Base-by-base conservation (phyloP, 2,113 vertebrate genomes). In the Callipepla squamata region DNA sequence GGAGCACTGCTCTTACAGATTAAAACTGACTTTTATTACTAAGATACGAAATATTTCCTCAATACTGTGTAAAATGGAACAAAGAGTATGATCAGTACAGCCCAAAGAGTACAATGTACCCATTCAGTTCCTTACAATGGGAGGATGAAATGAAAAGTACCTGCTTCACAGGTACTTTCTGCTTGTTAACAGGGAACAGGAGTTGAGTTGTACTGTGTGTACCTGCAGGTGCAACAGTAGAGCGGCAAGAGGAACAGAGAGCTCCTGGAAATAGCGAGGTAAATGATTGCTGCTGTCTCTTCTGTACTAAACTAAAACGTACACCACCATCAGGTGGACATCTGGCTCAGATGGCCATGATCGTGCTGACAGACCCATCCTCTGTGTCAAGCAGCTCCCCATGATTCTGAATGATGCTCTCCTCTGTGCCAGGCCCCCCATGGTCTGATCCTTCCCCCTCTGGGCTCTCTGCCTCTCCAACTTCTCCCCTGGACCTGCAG, bases 351-450 rank as follows among this genome's bases (percentile, higher is more conserved):
- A 30, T 63, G 34, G 67, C 18, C 8, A 13, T 0, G 5, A 0
- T 7, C 2, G 3, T 7, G 19, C 26, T 30, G 58, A 77, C 4
- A 5, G 44, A 68, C 50, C 74, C 4, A 7, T 42, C 20, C 17
- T 20, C 17, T 28, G 61, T 14, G 36, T n/a, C 4, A 22, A 69
- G 30, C 1, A 4, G 1, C 7, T 66, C 7, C 40, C 22, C 51
- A 11, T 13, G 22, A 34, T 36, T 68, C 30, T 20, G 34, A 20
- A 36, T 90, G 28, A 26, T 8, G 1, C 19, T 28, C 9, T 68
- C 79, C 23, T 21, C 12, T 0, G 0, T 23, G 18, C 12, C 28
- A 28, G 13, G 30, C 51, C 40, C 85, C 30, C n/a, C 40, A 18
- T 58, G 15, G 48, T 20, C 55, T 13, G 7, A 3, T 18, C 7